These are phyloP conservation scores for Orchesella flavescens DNA, from an alignment of 2,888 invertebrate genomes.

Conservation along the genomic window DNA sequence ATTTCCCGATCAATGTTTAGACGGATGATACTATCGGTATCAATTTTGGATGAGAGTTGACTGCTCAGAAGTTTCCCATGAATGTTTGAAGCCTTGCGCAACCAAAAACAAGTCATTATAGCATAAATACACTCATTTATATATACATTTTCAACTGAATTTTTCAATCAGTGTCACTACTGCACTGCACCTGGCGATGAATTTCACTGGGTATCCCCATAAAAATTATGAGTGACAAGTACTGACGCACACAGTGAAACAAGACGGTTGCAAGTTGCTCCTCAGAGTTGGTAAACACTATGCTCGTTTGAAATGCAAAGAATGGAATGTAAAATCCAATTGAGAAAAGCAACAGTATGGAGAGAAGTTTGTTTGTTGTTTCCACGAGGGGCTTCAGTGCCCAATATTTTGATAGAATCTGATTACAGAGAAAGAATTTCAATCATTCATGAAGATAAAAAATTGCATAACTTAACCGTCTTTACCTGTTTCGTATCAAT, in stretches of 20 bases:
- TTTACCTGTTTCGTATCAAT: not conserved
- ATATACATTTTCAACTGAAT: not conserved
- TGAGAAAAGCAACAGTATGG: not conserved
- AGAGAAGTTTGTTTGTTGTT: conserved; percentile 19
- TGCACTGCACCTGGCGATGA: conserved; percentile 29
- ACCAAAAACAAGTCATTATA: conserved; percentile 15
- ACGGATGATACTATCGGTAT: not conserved
- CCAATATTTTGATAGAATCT: conserved; percentile 13
- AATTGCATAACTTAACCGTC: too few species aligned
- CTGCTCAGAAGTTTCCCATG: not conserved
- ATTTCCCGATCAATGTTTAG: conserved; percentile 40
- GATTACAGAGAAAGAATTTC: not conserved
- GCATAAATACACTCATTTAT: not conserved
- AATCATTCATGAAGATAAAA: not conserved
- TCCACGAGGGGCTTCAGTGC: conserved; percentile 18
- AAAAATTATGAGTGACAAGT: conserved; percentile 4
- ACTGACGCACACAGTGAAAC: conserved; percentile 13
- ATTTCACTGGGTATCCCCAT: conserved; percentile 46
- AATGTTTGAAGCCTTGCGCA: conserved; percentile 9
- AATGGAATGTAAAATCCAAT: conserved; percentile 30
- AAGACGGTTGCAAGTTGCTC: not conserved
- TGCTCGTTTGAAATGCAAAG: conserved; percentile 37
- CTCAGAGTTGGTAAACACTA: not conserved
- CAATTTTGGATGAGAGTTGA: not conserved
- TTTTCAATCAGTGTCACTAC: too few species aligned